These are phyloP conservation scores for Sturnus vulgaris DNA, from an alignment of 2,113 vertebrate genomes.

Conservation along the genomic window DNA sequence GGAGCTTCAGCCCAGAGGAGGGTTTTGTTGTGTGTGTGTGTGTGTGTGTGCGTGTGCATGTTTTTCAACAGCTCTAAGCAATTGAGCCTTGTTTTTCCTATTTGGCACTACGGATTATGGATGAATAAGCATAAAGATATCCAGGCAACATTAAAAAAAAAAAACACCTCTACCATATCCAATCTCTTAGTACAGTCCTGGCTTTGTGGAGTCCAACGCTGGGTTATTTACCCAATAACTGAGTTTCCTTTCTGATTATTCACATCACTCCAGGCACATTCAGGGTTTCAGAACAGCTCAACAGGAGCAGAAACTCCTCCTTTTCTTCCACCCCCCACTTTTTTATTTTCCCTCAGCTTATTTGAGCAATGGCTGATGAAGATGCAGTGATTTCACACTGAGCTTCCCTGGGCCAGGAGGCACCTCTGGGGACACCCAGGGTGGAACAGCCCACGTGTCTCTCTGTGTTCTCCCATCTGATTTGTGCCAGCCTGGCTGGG, in stretches of 20 bases:
- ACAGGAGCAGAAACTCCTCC: neutral
- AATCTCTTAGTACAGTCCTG: slow-evolving; percentile 58
- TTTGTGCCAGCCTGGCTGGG: neutral
- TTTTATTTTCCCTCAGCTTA: neutral
- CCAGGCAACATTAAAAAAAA: slow-evolving; percentile 73
- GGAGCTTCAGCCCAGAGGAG: slow-evolving; percentile 64
- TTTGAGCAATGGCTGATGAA: neutral
- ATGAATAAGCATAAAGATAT: slow-evolving; percentile 79
- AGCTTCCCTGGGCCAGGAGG: neutral
- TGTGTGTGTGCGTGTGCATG: neutral
- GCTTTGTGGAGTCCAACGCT: slow-evolving; percentile 25
- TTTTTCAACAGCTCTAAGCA: slow-evolving; percentile 64
- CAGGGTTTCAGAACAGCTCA: slow-evolving; percentile 19
- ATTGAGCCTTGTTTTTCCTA: slow-evolving; percentile 69
- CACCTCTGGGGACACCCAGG: neutral
- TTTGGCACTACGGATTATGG: slow-evolving; percentile 67
- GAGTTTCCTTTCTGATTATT: slow-evolving; percentile 62
- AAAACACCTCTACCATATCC: slow-evolving; percentile 40
- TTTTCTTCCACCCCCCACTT: neutral
- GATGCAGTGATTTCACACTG: neutral
- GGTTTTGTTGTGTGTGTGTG: slow-evolving; percentile 30
- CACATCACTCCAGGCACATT: slow-evolving; percentile 43
- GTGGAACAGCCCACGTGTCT: neutral
- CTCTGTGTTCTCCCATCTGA: accelerated
- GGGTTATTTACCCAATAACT: slow-evolving; percentile 58